Conservation (phyloP, 1,140 invertebrate genomes). For the Aleiodes sp. region DNA sequence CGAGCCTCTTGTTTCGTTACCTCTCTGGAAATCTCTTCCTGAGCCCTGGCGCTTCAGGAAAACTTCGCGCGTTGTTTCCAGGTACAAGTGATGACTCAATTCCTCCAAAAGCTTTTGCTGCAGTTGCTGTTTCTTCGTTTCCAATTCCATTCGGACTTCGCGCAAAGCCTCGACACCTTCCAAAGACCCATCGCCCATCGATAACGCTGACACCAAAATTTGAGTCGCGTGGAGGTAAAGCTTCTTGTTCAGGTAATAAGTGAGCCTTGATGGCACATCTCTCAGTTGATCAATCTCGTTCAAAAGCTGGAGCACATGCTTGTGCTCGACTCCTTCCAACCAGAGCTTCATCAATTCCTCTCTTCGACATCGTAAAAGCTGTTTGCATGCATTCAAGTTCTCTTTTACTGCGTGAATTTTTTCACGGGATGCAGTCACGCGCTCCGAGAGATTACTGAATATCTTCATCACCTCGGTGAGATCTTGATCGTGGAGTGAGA, state of each 20-base stretch:
- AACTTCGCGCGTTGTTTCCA: slow-evolving; percentile 71
- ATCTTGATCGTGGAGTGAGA: slow-evolving; percentile 88
- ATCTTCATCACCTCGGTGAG: slow-evolving; percentile 88
- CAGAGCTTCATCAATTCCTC: slow-evolving; percentile 94
- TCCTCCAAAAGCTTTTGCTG: slow-evolving; percentile 78
- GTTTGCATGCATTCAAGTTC: slow-evolving; percentile 89
- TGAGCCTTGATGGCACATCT: slow-evolving; percentile 81
- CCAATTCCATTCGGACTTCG: slow-evolving; percentile 78
- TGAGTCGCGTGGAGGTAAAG: slow-evolving; percentile 89
- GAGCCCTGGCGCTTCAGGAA: slow-evolving; percentile 72
- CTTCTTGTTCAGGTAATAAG: slow-evolving; percentile 76
- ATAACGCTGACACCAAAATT: slow-evolving; percentile 76
- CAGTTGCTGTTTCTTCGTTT: slow-evolving; percentile 77
- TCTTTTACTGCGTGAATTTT: slow-evolving; percentile 87
- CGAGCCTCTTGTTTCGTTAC: slow-evolving; percentile 66
- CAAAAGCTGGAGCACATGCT: slow-evolving; percentile 85
- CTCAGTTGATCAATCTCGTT: slow-evolving; percentile 87
- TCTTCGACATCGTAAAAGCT: slow-evolving; percentile 86
- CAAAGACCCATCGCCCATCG: slow-evolving; percentile 76
- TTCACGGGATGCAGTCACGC: slow-evolving; percentile 81
- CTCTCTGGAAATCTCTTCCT: slow-evolving; percentile 68
- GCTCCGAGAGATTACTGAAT: slow-evolving; percentile 82
- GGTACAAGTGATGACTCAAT: slow-evolving; percentile 79
- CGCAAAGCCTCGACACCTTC: slow-evolving; percentile 83
- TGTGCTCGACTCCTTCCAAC: slow-evolving; percentile 92